Percentiles rank a stretch among this genome's conserved stretches.
These are phyloP conservation scores for Rhyacichthys aspro DNA, from an alignment of 2,797 vertebrate genomes.

Conservation along the genomic window DNA sequence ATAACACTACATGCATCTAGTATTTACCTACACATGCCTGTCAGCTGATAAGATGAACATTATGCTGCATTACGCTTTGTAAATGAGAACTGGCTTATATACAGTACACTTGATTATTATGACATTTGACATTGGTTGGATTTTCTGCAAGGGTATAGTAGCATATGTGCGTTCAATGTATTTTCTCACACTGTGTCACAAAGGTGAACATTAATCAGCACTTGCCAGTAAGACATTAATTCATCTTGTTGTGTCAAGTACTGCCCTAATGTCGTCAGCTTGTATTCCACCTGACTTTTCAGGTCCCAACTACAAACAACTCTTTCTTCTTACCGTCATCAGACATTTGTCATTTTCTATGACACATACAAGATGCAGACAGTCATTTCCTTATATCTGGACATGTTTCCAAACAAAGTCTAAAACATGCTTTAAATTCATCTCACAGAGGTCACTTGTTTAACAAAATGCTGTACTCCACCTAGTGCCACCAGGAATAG, in stretches of 20 bases:
- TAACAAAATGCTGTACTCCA: constrained; percentile 38
- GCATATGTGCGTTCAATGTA: too few relatives aligned
- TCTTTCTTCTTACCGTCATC: background rate
- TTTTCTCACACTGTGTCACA: constrained; percentile 46
- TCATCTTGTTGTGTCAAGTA: constrained; percentile 10
- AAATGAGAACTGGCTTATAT: too few relatives aligned
- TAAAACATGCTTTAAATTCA: constrained; percentile 33
- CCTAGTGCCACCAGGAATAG: constrained; percentile 59
- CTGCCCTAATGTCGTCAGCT: constrained; percentile 37
- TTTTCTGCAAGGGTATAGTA: background rate
- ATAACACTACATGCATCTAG: too few relatives aligned
- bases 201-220: constrained; percentile 51
- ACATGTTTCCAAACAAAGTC: too few relatives aligned
- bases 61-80: too few relatives aligned
- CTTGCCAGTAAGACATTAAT: background rate
- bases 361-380: constrained; percentile 5
- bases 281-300: constrained; percentile 8
- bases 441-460: constrained; percentile 36
- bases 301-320: constrained; percentile 4
- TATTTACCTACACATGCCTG: too few relatives aligned
- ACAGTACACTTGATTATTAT: too few relatives aligned
- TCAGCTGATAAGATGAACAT: too few relatives aligned
- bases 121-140: too few relatives aligned
- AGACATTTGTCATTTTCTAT: background rate
- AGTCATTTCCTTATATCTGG: constrained; percentile 7